Percentiles rank a stretch among this genome's conserved stretches.
Conservation (phyloP, 2,888 invertebrate species). For the Idaea dimidiata region DNA sequence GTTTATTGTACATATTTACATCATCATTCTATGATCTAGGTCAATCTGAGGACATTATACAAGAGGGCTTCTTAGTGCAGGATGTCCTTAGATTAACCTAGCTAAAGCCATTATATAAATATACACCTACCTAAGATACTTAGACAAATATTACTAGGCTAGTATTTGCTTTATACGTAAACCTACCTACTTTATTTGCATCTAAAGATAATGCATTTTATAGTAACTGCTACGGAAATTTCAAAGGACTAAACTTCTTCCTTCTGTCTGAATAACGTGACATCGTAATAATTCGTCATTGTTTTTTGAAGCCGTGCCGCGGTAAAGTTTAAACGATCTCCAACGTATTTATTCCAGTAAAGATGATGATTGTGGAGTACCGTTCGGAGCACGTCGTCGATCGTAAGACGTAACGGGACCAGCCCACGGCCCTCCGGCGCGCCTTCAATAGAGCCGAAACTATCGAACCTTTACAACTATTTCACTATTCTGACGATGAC, state of each 20-base stretch:
- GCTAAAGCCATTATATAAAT: background rate
- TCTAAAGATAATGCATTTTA: background rate
- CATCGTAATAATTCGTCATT: background rate
- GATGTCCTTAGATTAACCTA: constrained; percentile 9
- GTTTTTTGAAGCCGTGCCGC: background rate
- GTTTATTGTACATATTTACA: background rate
- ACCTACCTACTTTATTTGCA: background rate
- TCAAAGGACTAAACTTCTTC: background rate
- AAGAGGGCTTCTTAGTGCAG: background rate
- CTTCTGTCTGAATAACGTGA: background rate
- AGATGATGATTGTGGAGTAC: constrained; percentile 58
- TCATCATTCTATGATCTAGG: constrained; percentile 5
- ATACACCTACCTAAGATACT: too few species aligned
- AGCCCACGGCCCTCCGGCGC: constrained; percentile 54
- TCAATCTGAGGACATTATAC: constrained; percentile 6
- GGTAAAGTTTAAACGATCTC: constrained; percentile 33
- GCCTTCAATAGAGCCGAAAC: constrained; percentile 34
- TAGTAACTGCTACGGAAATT: background rate
- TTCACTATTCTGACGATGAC: background rate
- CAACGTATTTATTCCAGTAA: constrained; percentile 45
- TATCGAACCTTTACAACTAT: constrained; percentile 2
- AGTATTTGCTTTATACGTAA: background rate
- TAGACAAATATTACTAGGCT: background rate
- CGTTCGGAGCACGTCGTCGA: constrained; percentile 43
- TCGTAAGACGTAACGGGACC: constrained; percentile 52